Evolutionary conservation across 2,888 invertebrate genomes (phyloP).

Genomic region (Athalia circularis): DNA sequence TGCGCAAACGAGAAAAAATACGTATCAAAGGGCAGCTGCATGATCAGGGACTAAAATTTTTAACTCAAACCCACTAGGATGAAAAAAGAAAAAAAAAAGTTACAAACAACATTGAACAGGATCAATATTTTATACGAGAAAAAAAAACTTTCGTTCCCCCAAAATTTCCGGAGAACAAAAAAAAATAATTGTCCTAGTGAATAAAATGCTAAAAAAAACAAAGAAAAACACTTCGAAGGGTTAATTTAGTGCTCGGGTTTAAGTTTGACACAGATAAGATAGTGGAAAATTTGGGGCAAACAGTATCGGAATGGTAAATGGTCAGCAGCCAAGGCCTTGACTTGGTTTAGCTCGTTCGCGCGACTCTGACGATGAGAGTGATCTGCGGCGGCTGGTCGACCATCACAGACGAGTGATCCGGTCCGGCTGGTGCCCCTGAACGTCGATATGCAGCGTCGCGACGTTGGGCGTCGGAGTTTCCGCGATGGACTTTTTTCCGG

Average conservation of each 20-base stretch:
- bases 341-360: constrained; percentile 45
- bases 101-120: neutral
- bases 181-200: neutral
- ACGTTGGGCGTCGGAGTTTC: no score
- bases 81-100: neutral
- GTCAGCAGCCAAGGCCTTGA: constrained; percentile 48
- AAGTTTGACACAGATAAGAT: constrained; percentile 26
- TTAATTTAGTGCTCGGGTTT: neutral
- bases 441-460: neutral
- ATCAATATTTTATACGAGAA: no score
- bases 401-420: constrained; percentile 12
- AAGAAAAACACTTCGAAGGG: neutral
- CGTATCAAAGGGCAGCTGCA: no score
- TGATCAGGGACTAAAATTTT: no score
- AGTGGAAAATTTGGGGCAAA: constrained; percentile 45
- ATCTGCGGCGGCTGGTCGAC: constrained; percentile 35
- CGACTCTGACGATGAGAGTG: constrained; percentile 35
- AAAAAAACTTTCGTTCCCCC: no score
- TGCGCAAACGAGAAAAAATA: no score
- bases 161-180: neutral
- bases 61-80: neutral
- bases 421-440: constrained; percentile 14
- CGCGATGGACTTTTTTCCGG: no score
- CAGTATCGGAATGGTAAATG: constrained; percentile 44
- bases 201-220: neutral